phyloP scores from a whole-genome alignment of 2,888 invertebrate species.

The Noctua janthina region DNA sequence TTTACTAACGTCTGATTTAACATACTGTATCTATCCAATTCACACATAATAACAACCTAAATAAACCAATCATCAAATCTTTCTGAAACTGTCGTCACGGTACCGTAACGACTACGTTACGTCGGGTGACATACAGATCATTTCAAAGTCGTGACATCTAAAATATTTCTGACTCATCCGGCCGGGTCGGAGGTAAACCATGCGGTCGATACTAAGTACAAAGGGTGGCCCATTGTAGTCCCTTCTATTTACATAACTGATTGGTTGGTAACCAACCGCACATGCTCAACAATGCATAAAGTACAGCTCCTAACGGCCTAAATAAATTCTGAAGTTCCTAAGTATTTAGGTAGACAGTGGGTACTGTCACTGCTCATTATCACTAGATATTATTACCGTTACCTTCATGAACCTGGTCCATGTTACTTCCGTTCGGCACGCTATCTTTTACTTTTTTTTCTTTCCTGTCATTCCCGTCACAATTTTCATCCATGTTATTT shows the following conservation, averaged over 20 bases:
- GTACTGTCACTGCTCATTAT: neutral
- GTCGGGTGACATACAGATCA: neutral
- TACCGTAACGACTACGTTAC: neutral
- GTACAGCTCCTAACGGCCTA: neutral
- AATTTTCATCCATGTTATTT: neutral
- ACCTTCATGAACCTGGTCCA: neutral
- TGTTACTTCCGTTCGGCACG: neutral
- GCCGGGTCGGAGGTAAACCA: neutral
- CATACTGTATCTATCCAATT: neutral
- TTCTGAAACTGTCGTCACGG: neutral
- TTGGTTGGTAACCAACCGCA: slow-evolving; percentile 43
- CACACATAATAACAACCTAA: neutral
- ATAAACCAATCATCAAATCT: neutral
- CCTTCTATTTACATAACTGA: slow-evolving; percentile 55
- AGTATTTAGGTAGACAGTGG: neutral
- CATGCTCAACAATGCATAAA: slow-evolving; percentile 8
- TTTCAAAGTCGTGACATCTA: slow-evolving; percentile 38
- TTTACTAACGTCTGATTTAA: neutral
- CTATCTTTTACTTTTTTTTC: neutral
- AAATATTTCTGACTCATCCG: slow-evolving; percentile 28
- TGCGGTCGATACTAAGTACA: slow-evolving; percentile 39
- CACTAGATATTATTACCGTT: too few relatives aligned
- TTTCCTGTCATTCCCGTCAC: neutral
- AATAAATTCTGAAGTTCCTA: neutral
- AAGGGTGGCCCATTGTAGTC: slow-evolving; percentile 21